Evolutionary conservation across 2,113 vertebrate genomes (phyloP).

Genomic region (Phainopepla nitens): DNA sequence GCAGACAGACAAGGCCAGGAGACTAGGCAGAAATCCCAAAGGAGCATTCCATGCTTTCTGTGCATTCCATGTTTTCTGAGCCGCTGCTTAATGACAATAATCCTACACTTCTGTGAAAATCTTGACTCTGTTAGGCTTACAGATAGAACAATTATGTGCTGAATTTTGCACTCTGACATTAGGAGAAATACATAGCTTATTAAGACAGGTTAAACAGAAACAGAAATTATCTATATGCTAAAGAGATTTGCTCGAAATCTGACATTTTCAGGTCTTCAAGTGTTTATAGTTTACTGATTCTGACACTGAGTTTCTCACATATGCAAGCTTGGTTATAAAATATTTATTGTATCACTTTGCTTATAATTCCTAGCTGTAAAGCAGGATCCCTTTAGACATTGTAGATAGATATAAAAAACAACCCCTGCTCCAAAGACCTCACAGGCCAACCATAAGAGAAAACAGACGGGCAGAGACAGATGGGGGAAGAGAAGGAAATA

Average conservation of each 20-base stretch:
- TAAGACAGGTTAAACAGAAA: background rate
- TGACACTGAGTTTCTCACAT: background rate
- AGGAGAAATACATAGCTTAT: background rate
- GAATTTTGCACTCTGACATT: background rate
- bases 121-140: background rate
- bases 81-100: background rate
- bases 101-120: background rate
- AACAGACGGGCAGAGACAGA: constrained; percentile 51
- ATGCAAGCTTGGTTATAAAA: background rate
- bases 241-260: background rate
- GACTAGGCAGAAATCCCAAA: background rate
- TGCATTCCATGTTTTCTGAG: background rate
- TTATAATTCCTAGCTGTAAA: background rate
- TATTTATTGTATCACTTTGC: background rate
- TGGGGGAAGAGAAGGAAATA: constrained; percentile 32
- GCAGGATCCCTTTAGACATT: background rate
- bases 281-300: background rate
- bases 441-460: background rate
- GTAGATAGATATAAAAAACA: background rate
- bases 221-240: background rate
- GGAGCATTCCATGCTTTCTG: background rate
- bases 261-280: background rate
- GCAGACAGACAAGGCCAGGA: background rate
- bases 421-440: background rate
- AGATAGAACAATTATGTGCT: background rate